Evolutionary conservation across 2,797 vertebrate genomes (phyloP).

Genomic region (Gymnodraco acuticeps): DNA sequence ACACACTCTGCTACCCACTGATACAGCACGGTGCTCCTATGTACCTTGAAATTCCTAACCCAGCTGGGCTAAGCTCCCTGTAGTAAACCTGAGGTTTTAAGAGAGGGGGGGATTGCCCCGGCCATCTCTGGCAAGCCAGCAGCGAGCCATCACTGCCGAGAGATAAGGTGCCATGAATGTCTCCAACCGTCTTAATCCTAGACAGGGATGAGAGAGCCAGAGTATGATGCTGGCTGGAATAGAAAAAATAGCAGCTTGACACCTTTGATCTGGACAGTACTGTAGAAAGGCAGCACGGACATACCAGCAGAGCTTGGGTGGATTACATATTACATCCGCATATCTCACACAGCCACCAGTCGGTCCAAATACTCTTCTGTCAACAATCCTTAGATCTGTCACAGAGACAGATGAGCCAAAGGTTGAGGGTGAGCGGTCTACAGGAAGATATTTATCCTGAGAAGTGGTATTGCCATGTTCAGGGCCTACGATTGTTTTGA

Average conservation of each 20-base stretch:
- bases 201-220: conserved; percentile 67
- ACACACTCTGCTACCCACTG: conserved; percentile 74
- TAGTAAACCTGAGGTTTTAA: conserved; percentile 73
- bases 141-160: conserved; percentile 66
- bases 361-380: conserved; percentile 68
- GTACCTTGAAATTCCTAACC: conserved; percentile 73
- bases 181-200: conserved; percentile 79
- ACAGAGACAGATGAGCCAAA: conserved; percentile 61
- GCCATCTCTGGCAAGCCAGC: conserved; percentile 63
- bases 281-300: conserved; percentile 61
- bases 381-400: conserved; percentile 73
- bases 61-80: conserved; percentile 70
- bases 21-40: conserved; percentile 65
- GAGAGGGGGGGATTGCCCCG: conserved; percentile 46
- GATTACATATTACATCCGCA: conserved; percentile 82
- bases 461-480: conserved; percentile 22
- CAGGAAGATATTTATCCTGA: conserved; percentile 52
- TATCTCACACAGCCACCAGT: conserved; percentile 73
- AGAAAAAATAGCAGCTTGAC: conserved; percentile 62
- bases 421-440: conserved; percentile 57
- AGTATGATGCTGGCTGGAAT: conserved; percentile 60
- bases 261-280: conserved; percentile 79
- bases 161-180: conserved; percentile 77
- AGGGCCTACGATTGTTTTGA: conserved; percentile 54
- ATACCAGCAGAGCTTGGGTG: conserved; percentile 68